Conservation (phyloP, 1,140 invertebrate genomes). For the Eurosta solidaginis region DNA sequence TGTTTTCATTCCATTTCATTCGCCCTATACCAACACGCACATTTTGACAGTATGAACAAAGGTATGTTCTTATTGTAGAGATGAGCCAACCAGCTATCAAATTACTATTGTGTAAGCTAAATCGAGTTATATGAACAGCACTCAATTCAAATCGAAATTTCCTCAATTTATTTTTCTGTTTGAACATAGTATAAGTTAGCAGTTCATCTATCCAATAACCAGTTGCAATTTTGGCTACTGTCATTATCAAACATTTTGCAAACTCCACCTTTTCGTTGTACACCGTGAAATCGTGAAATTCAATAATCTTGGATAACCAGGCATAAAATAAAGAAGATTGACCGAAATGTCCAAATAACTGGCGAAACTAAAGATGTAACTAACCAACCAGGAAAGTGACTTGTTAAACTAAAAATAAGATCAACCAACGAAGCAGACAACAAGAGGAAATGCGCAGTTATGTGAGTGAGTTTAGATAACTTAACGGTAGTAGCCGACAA, state of each 20-base stretch:
- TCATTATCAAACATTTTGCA: constrained; percentile 26
- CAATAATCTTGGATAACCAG: neutral
- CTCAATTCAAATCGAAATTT: too few relatives aligned
- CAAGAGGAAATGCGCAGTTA: neutral
- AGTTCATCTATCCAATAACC: too few relatives aligned
- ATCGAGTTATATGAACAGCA: too few relatives aligned
- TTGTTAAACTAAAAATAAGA: constrained; percentile 6
- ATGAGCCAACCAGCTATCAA: too few relatives aligned
- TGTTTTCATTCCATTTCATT: too few relatives aligned
- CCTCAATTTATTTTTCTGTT: too few relatives aligned
- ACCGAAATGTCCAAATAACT: neutral
- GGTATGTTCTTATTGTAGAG: too few relatives aligned
- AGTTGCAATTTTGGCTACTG: constrained; percentile 5
- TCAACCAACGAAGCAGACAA: neutral
- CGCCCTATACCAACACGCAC: too few relatives aligned
- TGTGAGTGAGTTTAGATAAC: too few relatives aligned
- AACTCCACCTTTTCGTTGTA: constrained; percentile 32
- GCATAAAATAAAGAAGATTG: neutral
- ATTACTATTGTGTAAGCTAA: too few relatives aligned
- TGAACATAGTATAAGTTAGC: neutral
- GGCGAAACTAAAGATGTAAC: neutral
- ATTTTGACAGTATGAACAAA: too few relatives aligned
- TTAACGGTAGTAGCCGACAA: too few relatives aligned
- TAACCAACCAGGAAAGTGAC: constrained; percentile 6
- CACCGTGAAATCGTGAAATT: neutral